Percentiles rank a stretch among this genome's conserved stretches.
Conservation (phyloP, 2,113 vertebrate species). For the Myotis davidii region DNA sequence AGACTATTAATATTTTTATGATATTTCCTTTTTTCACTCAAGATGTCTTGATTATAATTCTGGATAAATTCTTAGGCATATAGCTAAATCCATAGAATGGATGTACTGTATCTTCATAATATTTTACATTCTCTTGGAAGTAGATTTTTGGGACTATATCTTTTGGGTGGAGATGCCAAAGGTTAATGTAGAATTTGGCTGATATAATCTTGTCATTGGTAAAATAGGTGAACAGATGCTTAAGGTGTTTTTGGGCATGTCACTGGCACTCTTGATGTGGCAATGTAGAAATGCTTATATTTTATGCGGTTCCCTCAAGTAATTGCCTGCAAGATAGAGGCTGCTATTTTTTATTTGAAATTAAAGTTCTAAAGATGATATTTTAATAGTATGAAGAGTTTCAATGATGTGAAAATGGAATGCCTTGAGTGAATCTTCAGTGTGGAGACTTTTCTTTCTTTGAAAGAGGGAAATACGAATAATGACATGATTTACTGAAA, state of each 20-base stretch:
- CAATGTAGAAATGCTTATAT: constrained; percentile 16
- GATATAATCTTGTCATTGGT: neutral
- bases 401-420: constrained; percentile 41
- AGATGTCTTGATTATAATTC: neutral
- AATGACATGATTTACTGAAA: constrained; percentile 48
- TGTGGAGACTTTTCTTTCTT: neutral
- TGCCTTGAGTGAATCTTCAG: constrained; percentile 30
- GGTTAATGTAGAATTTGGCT: neutral
- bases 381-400: constrained; percentile 38
- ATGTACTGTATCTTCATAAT: neutral
- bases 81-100: neutral
- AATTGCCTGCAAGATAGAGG: neutral
- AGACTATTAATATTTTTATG: neutral
- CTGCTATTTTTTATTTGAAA: neutral
- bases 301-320: constrained; percentile 15
- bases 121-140: neutral
- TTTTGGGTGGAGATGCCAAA: neutral
- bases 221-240: constrained; percentile 7
- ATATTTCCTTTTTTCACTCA: neutral
- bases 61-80: neutral
- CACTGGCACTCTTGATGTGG: neutral
- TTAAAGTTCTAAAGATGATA: constrained; percentile 8
- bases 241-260: neutral
- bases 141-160: neutral
- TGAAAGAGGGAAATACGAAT: constrained; percentile 2